These are phyloP conservation scores for Passer montanus DNA, from an alignment of 2,113 vertebrate genomes.

Conservation along the genomic window DNA sequence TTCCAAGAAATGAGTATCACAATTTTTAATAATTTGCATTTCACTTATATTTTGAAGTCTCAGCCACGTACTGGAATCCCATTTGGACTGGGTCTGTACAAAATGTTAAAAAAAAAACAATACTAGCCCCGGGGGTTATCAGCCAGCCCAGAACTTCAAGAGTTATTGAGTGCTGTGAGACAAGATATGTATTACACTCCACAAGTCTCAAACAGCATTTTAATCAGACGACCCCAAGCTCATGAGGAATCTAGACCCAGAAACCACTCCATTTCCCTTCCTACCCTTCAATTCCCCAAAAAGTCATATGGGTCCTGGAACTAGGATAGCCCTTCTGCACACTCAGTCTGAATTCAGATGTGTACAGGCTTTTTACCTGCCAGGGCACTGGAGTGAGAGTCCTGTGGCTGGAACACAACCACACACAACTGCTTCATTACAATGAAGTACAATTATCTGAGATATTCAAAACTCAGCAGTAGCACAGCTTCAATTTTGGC, in stretches of 20 bases:
- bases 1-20: not conserved
- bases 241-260: not conserved
- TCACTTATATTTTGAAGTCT: not conserved
- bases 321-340: not conserved
- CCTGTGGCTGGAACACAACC: not conserved
- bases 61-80: rapidly evolving
- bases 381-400: not conserved
- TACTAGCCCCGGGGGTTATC: not conserved
- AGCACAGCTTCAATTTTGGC: not conserved
- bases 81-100: not conserved
- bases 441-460: not conserved
- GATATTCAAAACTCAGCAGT: not conserved
- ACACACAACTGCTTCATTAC: rapidly evolving
- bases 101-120: not conserved
- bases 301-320: not conserved
- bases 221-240: not conserved
- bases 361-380: not conserved
- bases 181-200: not conserved
- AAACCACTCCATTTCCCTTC: not conserved
- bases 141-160: not conserved
- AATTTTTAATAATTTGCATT: not conserved
- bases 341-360: not conserved
- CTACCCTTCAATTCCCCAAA: not conserved
- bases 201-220: rapidly evolving
- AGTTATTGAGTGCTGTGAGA: not conserved